A percentile compares a stretch with the other conserved stretches of the same genome.
These are phyloP conservation scores for Remorina albescens DNA, from an alignment of 2,797 vertebrate species.

Conservation along the genomic window DNA sequence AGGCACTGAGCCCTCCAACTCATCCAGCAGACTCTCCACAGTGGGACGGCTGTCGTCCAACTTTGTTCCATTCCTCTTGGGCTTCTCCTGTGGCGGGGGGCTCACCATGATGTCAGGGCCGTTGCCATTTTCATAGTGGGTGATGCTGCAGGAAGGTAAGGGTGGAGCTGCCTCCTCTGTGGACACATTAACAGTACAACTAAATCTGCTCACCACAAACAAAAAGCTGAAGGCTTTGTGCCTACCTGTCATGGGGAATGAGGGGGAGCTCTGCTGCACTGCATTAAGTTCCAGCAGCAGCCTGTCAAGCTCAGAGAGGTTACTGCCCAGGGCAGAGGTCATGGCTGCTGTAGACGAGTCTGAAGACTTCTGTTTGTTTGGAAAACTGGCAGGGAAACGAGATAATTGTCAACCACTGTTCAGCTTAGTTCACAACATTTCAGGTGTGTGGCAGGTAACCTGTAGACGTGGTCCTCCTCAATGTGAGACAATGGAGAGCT, in stretches of 20 bases:
- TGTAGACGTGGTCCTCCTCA: conserved; percentile 99
- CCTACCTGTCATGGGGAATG: conserved; percentile 89
- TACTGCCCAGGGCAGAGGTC: conserved; percentile 93
- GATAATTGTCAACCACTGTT: background rate
- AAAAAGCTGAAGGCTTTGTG: background rate
- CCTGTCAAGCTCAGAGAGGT: conserved; percentile 96
- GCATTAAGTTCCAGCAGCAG: conserved; percentile 96
- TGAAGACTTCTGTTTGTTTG: conserved; percentile 94
- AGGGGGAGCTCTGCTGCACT: conserved; percentile 91
- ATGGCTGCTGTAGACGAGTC: conserved; percentile 91
- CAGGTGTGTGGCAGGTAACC: conserved; percentile 76
- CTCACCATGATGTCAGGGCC: conserved; percentile 82
- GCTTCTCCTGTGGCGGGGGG: conserved; percentile 88
- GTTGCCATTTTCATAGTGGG: conserved; percentile 90
- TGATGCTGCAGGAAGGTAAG: conserved; percentile 85
- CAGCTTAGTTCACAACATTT: background rate
- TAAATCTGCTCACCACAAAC: conserved; percentile 8
- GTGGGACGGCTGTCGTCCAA: conserved; percentile 91
- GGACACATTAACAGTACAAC: conserved; percentile 46
- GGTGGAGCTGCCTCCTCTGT: conserved; percentile 84
- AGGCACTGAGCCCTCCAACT: conserved; percentile 94
- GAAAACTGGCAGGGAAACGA: conserved; percentile 86
- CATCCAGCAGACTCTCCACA: conserved; percentile 93
- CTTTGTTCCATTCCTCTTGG: conserved; percentile 89
- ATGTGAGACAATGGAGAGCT: conserved; percentile 83